Conservation (phyloP, 2,888 invertebrate species). For the Laspeyria flexula region DNA sequence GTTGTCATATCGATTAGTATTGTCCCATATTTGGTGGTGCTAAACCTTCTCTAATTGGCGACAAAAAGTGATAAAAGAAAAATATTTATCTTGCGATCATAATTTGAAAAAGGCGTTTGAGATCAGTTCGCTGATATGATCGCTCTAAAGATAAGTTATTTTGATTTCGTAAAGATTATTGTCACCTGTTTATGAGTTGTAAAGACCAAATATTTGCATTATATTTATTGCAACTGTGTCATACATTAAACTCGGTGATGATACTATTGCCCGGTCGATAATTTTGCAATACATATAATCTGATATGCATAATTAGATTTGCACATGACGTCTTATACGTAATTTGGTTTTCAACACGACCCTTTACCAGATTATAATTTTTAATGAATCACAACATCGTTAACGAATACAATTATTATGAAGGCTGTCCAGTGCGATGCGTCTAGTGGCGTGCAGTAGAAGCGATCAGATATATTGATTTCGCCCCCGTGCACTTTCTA, state of each 20-base stretch:
- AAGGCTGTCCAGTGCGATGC: neutral
- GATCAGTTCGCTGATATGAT: conserved; percentile 8
- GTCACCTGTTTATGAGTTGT: conserved; percentile 5
- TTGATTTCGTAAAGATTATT: conserved; percentile 5
- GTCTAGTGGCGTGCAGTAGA: neutral
- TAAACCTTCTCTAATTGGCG: conserved; percentile 32
- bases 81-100: conserved; percentile 21
- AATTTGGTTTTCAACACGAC: too few species aligned
- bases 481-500: conserved; percentile 42
- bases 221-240: conserved; percentile 18
- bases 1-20: conserved; percentile 37
- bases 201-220: neutral
- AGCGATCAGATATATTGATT: conserved; percentile 21
- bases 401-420: conserved; percentile 9
- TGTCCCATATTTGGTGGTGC: conserved; percentile 27
- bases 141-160: conserved; percentile 2
- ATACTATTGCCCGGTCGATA: too few species aligned
- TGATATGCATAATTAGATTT: too few species aligned
- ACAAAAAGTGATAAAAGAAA: conserved; percentile 23
- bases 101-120: conserved; percentile 4
- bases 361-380: neutral
- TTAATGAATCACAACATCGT: neutral
- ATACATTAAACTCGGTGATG: conserved; percentile 18
- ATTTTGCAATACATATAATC: too few species aligned
- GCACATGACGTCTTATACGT: too few species aligned